Conservation (phyloP, 2,113 vertebrate species). For the Poecile atricapillus region DNA sequence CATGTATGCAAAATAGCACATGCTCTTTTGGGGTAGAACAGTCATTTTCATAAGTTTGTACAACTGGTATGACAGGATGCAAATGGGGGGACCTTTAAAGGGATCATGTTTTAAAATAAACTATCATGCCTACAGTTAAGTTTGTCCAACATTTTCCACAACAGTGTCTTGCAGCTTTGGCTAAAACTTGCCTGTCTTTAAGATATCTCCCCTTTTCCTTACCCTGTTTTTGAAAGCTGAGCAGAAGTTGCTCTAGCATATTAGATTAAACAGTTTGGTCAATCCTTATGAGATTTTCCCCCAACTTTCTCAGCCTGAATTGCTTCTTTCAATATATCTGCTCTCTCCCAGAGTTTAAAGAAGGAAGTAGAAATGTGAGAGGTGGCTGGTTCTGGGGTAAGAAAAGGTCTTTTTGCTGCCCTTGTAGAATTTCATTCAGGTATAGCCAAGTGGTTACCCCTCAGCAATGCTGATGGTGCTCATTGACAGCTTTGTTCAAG, state of each 20-base stretch:
- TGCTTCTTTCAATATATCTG: neutral
- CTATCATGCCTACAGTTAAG: neutral
- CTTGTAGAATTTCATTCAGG: neutral
- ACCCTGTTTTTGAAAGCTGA: neutral
- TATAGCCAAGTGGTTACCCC: neutral
- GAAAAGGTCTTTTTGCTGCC: neutral
- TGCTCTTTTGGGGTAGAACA: neutral
- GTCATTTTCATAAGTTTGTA: neutral
- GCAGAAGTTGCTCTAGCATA: neutral
- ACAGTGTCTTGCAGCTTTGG: neutral
- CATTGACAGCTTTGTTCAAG: neutral
- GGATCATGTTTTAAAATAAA: neutral
- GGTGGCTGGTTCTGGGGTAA: neutral
- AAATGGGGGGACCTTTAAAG: neutral
- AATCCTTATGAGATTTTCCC: neutral
- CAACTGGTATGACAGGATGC: neutral
- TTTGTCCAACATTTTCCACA: neutral
- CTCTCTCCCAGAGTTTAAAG: neutral
- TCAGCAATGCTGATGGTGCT: neutral
- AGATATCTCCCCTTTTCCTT: neutral
- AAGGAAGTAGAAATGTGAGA: neutral
- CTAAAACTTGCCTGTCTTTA: neutral
- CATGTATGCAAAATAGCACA: neutral
- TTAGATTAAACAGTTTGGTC: neutral
- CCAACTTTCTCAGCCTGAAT: neutral